These are phyloP conservation scores for Urocynchramus pylzowi DNA, from an alignment of 2,113 vertebrate species.

Conservation along the genomic window DNA sequence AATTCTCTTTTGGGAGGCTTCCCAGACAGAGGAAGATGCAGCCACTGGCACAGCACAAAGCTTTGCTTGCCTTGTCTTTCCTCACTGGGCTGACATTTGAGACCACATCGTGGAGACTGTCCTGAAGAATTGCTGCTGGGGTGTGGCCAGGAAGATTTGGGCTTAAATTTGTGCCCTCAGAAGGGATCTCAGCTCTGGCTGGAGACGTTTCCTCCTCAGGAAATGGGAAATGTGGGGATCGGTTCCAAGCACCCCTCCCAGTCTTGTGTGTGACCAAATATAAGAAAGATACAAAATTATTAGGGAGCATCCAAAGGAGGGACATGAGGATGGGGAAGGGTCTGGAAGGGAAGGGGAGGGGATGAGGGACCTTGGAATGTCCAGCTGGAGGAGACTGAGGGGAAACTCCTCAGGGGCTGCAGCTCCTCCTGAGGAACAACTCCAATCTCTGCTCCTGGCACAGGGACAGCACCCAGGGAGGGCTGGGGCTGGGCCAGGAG, in stretches of 20 bases:
- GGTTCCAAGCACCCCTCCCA: neutral
- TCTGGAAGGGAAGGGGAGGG: neutral
- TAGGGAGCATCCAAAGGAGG: neutral
- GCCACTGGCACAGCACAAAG: neutral
- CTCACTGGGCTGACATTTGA: neutral
- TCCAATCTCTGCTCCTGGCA: neutral
- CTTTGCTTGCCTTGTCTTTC: neutral
- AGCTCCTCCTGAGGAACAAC: neutral
- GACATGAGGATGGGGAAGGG: neutral
- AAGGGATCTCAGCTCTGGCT: neutral
- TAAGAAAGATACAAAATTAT: neutral
- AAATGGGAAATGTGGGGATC: neutral
- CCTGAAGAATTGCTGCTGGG: neutral
- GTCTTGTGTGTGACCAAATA: neutral
- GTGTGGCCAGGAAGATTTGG: neutral
- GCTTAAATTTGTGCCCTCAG: neutral
- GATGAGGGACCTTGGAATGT: neutral
- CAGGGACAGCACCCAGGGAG: neutral
- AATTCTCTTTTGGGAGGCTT: constrained; percentile 8
- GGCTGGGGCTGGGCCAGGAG: neutral
- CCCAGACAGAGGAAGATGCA: neutral
- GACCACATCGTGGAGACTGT: neutral
- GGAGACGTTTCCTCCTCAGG: neutral
- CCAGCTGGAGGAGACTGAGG: neutral
- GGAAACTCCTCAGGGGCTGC: neutral